phyloP scores from a whole-genome alignment of 2,113 vertebrate genomes.

The Epinephelus fuscoguttatus region DNA sequence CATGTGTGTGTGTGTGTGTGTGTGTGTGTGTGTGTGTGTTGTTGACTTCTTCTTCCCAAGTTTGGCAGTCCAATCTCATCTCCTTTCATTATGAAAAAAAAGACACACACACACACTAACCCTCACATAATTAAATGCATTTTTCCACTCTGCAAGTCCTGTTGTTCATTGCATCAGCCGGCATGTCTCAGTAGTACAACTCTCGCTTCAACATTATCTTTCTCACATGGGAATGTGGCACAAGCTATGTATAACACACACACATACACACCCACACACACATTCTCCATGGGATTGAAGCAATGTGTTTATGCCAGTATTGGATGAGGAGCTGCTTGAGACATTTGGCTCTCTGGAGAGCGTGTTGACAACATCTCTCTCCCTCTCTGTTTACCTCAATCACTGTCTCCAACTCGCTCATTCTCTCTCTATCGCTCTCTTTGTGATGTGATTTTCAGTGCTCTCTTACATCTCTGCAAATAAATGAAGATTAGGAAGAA shows the following conservation, averaged over 20 bases:
- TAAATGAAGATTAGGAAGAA: slow-evolving; percentile 6
- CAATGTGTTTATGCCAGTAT: slow-evolving; percentile 67
- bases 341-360: slow-evolving; percentile 65
- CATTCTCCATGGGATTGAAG: slow-evolving; percentile 60
- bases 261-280: slow-evolving; percentile 26
- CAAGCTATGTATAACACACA: slow-evolving; percentile 37
- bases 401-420: slow-evolving; percentile 24
- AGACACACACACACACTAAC: slow-evolving; percentile 25
- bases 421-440: neutral
- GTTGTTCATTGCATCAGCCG: slow-evolving; percentile 77
- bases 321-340: slow-evolving; percentile 69
- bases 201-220: slow-evolving; percentile 56
- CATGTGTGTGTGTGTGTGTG: slow-evolving; percentile 15
- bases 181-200: slow-evolving; percentile 52
- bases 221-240: slow-evolving; percentile 68
- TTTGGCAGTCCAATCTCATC: slow-evolving; percentile 51
- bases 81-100: slow-evolving; percentile 45
- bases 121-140: slow-evolving; percentile 52
- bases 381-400: slow-evolving; percentile 52
- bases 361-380: slow-evolving; percentile 58
- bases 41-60: slow-evolving; percentile 38
- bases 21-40: slow-evolving; percentile 15
- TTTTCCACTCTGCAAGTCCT: slow-evolving; percentile 59
- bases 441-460: slow-evolving; percentile 10
- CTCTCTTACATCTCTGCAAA: slow-evolving; percentile 21